Evolutionary conservation across 2,113 vertebrate species (phyloP).

Genomic region (Urocynchramus pylzowi): DNA sequence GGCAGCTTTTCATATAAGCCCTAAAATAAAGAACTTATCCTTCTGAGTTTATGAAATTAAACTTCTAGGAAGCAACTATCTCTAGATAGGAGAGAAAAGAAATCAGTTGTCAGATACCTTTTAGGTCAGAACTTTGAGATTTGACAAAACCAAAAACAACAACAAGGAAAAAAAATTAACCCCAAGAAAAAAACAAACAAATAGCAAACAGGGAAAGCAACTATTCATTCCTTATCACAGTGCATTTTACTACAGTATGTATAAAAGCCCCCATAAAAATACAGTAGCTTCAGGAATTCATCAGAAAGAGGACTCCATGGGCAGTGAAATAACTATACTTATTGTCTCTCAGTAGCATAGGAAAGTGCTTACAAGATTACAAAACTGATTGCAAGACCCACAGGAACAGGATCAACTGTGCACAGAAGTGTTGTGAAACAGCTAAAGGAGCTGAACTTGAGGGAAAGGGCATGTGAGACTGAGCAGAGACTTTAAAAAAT

Average conservation of each 20-base stretch:
- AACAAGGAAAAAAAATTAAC: rapidly evolving
- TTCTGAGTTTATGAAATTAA: not conserved
- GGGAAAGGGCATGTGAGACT: not conserved
- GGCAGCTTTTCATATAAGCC: not conserved
- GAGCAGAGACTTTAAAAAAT: not conserved
- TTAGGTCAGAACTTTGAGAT: not conserved
- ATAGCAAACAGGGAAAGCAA: not conserved
- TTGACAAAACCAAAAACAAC: not conserved
- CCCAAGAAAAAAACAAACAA: not conserved
- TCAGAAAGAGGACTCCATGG: not conserved
- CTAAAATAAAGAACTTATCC: not conserved
- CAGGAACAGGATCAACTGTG: not conserved
- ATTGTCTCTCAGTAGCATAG: not conserved
- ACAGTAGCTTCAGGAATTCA: not conserved
- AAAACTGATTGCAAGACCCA: not conserved
- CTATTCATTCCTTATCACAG: not conserved
- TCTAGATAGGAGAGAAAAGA: not conserved
- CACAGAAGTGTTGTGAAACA: not conserved
- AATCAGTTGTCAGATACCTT: not conserved
- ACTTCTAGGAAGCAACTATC: not conserved
- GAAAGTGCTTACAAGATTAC: not conserved
- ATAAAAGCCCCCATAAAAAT: not conserved
- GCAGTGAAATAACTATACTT: not conserved
- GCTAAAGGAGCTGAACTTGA: not conserved
- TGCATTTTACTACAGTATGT: not conserved